These are phyloP conservation scores for Yponomeuta sedellus DNA, from an alignment of 2,888 invertebrate species.

Conservation along the genomic window DNA sequence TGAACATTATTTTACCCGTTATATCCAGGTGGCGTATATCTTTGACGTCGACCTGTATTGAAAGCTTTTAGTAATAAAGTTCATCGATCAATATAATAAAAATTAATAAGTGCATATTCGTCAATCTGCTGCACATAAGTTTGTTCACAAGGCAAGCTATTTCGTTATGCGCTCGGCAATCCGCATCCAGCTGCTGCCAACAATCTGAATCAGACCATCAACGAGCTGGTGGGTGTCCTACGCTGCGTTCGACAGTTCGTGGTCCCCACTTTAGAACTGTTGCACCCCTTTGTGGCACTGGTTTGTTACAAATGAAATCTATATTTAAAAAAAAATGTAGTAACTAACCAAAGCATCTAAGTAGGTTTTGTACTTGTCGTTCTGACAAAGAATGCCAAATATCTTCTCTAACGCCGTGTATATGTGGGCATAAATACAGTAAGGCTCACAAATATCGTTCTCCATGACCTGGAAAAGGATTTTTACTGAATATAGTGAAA, in stretches of 20 bases:
- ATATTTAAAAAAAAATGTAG: background rate
- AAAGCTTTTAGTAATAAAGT: background rate
- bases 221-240: no score
- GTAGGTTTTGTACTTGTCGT: slow-evolving; percentile 58
- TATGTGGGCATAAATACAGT: slow-evolving; percentile 64
- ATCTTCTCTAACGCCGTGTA: slow-evolving; percentile 68
- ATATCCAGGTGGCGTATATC: slow-evolving; percentile 55
- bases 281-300: no score
- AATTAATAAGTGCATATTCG: background rate
- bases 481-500: background rate
- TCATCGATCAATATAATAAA: background rate
- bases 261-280: no score
- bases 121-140: no score
- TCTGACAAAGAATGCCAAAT: slow-evolving; percentile 56
- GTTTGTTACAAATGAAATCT: background rate
- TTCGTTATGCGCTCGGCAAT: no score
- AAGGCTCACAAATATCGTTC: slow-evolving; percentile 65
- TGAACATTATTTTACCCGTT: slow-evolving; percentile 62
- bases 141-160: no score
- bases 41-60: slow-evolving; percentile 49
- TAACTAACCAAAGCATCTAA: slow-evolving; percentile 49
- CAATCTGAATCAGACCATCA: no score
- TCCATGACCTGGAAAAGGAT: slow-evolving; percentile 53
- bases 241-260: no score
- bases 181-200: no score